Percentiles rank a stretch among this genome's conserved stretches.
Evolutionary conservation across 2,113 vertebrate species (phyloP).

Genomic region (Lonchura striata): DNA sequence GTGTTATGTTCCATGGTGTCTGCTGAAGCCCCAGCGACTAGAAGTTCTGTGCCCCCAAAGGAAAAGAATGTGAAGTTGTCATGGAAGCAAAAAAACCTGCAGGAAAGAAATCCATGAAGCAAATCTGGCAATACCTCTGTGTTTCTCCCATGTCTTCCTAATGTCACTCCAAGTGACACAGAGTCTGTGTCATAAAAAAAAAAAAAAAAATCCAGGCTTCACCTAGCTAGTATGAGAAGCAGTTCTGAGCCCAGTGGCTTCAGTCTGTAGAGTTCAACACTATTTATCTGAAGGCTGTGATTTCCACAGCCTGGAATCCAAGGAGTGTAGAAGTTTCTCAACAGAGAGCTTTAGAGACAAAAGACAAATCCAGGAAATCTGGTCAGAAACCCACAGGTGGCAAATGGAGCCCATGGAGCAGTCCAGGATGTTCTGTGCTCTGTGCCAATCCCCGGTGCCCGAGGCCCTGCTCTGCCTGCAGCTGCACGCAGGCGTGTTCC

Average conservation of each 20-base stretch:
- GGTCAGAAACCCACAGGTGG: neutral
- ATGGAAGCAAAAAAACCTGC: neutral
- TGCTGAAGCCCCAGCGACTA: neutral
- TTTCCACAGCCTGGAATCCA: neutral
- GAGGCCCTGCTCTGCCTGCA: neutral
- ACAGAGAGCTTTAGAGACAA: neutral
- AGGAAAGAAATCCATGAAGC: neutral
- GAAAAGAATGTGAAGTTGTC: neutral
- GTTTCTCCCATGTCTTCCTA: neutral
- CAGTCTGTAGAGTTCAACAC: accelerated
- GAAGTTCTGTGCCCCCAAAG: neutral
- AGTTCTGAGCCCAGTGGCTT: neutral
- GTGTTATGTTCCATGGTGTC: neutral
- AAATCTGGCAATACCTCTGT: neutral
- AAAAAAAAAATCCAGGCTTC: neutral
- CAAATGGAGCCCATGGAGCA: neutral
- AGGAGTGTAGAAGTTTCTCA: neutral
- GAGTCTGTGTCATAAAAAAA: neutral
- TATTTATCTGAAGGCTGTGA: neutral
- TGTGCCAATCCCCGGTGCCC: neutral
- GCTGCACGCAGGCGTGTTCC: accelerated
- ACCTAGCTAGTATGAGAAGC: neutral
- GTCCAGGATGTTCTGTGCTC: neutral
- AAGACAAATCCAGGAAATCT: neutral
- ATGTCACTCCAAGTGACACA: neutral